These are phyloP conservation scores for Tetanocera ferruginea DNA, from an alignment of 2,888 invertebrate genomes.

Conservation along the genomic window DNA sequence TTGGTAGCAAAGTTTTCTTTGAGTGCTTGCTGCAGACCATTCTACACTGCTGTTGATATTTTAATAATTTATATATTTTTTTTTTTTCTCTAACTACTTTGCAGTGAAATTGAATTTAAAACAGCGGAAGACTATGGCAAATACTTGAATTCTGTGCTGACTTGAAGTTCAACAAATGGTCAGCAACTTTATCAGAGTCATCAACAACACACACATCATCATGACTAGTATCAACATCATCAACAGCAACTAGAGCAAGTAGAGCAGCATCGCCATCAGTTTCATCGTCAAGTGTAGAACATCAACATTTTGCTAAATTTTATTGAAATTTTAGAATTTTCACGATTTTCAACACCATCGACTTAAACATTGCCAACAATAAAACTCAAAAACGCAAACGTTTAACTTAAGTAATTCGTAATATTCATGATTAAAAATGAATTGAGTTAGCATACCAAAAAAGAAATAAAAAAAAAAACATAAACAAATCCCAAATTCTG, in stretches of 20 bases:
- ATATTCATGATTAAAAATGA: no score
- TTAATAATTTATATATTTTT: constrained; percentile 30
- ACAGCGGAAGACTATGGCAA: constrained; percentile 65
- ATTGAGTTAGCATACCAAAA: constrained; percentile 1
- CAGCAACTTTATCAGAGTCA: constrained; percentile 31
- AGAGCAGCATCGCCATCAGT: constrained; percentile 16
- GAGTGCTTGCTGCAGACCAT: no score
- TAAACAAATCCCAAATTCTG: constrained; percentile 5
- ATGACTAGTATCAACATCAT: constrained; percentile 17
- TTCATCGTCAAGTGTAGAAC: background rate
- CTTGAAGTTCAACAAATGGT: constrained; percentile 46
- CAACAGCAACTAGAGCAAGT: constrained; percentile 25
- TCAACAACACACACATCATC: constrained; percentile 39
- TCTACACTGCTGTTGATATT: background rate
- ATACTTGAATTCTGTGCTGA: constrained; percentile 62
- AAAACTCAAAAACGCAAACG: constrained; percentile 9
- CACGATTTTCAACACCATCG: constrained; percentile 14
- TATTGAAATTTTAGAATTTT: no score
- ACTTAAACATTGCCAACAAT: constrained; percentile 17
- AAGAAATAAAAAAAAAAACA: constrained; percentile 17
- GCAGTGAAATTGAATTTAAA: constrained; percentile 58
- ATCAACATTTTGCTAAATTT: background rate
- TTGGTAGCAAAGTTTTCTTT: no score
- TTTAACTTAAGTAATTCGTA: background rate
- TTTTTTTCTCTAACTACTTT: constrained; percentile 34